These are phyloP conservation scores for Danionella dracula DNA, from an alignment of 2,797 vertebrate species.

Conservation along the genomic window DNA sequence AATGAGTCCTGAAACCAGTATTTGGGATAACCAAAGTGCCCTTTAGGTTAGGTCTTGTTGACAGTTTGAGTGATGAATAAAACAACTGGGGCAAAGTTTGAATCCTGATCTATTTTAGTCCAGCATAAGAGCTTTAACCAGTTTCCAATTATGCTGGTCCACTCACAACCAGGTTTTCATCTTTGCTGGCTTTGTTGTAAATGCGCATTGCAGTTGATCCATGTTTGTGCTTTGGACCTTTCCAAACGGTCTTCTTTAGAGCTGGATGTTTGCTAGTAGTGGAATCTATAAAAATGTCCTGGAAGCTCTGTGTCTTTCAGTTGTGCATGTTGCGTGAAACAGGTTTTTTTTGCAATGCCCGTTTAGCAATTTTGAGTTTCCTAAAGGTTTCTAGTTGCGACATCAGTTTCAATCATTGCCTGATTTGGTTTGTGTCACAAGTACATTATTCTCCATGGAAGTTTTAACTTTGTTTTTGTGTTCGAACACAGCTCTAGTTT, in stretches of 20 bases:
- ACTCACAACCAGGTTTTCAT: neutral
- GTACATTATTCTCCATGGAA: too few relatives aligned
- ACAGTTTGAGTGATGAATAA: neutral
- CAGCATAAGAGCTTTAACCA: neutral
- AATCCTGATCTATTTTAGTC: neutral
- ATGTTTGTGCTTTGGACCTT: neutral
- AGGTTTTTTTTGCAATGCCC: neutral
- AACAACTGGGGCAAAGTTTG: neutral
- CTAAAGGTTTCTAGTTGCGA: neutral
- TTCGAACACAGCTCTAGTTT: neutral
- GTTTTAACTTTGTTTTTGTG: neutral
- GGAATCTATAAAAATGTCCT: neutral
- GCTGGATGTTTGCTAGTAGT: neutral
- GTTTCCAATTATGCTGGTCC: too few relatives aligned
- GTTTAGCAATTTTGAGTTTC: slow-evolving; percentile 7
- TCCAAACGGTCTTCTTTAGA: neutral
- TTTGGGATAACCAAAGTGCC: too few relatives aligned
- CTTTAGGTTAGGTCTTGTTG: neutral
- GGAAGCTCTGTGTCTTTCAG: too few relatives aligned
- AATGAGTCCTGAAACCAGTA: too few relatives aligned
- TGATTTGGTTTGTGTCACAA: neutral
- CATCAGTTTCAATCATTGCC: neutral
- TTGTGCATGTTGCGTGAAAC: neutral
- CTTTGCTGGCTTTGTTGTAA: neutral
- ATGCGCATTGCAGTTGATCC: neutral